Percentiles rank a stretch among this genome's conserved stretches.
Evolutionary conservation across 2,113 vertebrate genomes (phyloP).

Genomic region (Antechinus flavipes): DNA sequence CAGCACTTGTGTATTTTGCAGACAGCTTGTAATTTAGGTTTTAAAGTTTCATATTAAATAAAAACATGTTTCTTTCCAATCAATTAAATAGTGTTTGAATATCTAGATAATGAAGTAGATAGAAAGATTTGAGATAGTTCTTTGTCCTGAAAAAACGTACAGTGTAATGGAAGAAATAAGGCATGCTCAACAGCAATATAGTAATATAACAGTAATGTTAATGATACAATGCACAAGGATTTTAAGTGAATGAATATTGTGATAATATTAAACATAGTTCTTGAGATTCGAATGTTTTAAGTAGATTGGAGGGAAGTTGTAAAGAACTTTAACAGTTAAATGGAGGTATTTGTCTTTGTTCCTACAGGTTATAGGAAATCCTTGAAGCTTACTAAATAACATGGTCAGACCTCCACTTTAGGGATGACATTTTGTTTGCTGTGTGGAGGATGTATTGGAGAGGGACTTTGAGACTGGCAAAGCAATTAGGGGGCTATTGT

Average conservation of each 20-base stretch:
- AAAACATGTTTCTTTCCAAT: constrained; percentile 11
- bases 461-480: neutral
- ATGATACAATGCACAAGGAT: neutral
- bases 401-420: neutral
- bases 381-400: neutral
- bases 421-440: neutral
- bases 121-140: neutral
- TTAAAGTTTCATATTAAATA: constrained; percentile 34
- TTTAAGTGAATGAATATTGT: neutral
- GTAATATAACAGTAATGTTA: neutral
- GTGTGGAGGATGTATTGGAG: neutral
- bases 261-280: neutral
- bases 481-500: neutral
- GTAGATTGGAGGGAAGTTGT: neutral
- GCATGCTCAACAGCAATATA: neutral
- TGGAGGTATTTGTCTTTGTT: neutral
- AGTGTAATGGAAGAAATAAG: neutral
- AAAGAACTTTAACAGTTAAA: neutral
- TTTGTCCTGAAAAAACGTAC: neutral
- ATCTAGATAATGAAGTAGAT: neutral
- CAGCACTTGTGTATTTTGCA: constrained; percentile 55
- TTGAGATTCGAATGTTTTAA: neutral
- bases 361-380: neutral
- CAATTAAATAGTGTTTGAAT: neutral
- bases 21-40: constrained; percentile 16